Percentiles rank a stretch among this genome's conserved stretches.
These are phyloP conservation scores for Seriola quinqueradiata DNA, from an alignment of 2,113 vertebrate genomes.

Conservation along the genomic window DNA sequence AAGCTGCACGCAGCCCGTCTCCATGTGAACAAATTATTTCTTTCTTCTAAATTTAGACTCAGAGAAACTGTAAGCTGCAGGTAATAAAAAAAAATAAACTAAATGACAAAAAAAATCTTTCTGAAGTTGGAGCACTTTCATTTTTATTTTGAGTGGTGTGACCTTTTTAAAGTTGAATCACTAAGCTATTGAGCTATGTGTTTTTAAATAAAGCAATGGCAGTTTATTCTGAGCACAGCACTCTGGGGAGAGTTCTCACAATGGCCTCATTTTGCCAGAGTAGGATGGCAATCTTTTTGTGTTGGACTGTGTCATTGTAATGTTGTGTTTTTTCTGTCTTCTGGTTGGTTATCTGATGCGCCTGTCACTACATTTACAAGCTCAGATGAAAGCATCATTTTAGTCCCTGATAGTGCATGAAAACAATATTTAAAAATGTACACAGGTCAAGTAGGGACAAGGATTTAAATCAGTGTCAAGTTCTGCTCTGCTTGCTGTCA, in stretches of 20 bases:
- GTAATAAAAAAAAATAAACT: conserved; percentile 56
- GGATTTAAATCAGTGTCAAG: neutral
- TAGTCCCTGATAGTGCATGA: conserved; percentile 38
- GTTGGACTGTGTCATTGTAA: conserved; percentile 67
- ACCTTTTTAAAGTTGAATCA: conserved; percentile 66
- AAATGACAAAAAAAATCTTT: conserved; percentile 40
- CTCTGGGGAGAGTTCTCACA: conserved; percentile 75
- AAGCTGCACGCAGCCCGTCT: conserved; percentile 22
- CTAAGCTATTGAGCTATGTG: conserved; percentile 62
- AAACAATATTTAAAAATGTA: conserved; percentile 60
- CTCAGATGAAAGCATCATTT: conserved; percentile 59
- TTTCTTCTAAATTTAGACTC: conserved; percentile 68
- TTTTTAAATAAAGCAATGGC: conserved; percentile 78
- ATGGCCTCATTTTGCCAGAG: conserved; percentile 74
- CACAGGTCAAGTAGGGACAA: conserved; percentile 43
- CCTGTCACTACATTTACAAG: conserved; percentile 51
- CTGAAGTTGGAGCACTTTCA: conserved; percentile 46
- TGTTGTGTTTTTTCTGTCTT: conserved; percentile 46
- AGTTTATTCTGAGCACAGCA: conserved; percentile 74
- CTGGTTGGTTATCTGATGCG: conserved; percentile 58
- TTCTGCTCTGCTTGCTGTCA: neutral
- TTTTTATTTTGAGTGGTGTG: conserved; percentile 50
- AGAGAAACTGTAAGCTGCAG: conserved; percentile 41
- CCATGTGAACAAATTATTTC: conserved; percentile 45
- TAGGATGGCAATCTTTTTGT: conserved; percentile 58